phyloP scores from a whole-genome alignment of 1,140 invertebrate genomes.

The Oncopeltus fasciatus region DNA sequence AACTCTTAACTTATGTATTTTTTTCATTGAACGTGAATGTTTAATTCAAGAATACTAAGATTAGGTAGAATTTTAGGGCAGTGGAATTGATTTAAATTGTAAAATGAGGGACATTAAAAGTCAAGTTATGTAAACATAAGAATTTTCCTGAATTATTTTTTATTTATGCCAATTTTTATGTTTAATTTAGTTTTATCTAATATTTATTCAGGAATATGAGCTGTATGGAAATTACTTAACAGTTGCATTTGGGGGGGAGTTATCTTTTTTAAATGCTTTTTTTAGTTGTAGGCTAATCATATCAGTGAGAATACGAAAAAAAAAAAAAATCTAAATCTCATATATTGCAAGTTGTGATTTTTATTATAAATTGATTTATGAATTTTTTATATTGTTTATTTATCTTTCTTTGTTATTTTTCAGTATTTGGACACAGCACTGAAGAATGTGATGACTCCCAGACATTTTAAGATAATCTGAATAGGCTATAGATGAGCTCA shows the following conservation, averaged over 20 bases:
- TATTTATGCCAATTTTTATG: too few species aligned
- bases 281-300: background rate
- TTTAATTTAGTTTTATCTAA: too few species aligned
- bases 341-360: background rate
- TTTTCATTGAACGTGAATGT: too few species aligned
- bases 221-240: background rate
- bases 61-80: too few species aligned
- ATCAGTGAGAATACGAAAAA: background rate
- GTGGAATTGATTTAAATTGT: too few species aligned
- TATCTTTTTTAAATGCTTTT: background rate
- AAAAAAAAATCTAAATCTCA: background rate
- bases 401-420: constrained; percentile 24
- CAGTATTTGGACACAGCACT: constrained; percentile 68
- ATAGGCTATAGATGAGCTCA: background rate
- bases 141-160: too few species aligned
- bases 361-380: background rate
- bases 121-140: too few species aligned
- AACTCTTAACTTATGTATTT: too few species aligned
- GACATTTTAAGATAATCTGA: constrained; percentile 46
- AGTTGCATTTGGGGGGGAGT: background rate
- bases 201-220: too few species aligned
- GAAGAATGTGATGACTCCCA: constrained; percentile 65
- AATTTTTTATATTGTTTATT: background rate
- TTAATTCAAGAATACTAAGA: too few species aligned
- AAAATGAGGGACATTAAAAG: too few species aligned